A percentile compares a stretch with the other conserved stretches of the same genome.
phyloP scores from a whole-genome alignment of 2,797 vertebrate species.

The Enteromius anoplus region DNA sequence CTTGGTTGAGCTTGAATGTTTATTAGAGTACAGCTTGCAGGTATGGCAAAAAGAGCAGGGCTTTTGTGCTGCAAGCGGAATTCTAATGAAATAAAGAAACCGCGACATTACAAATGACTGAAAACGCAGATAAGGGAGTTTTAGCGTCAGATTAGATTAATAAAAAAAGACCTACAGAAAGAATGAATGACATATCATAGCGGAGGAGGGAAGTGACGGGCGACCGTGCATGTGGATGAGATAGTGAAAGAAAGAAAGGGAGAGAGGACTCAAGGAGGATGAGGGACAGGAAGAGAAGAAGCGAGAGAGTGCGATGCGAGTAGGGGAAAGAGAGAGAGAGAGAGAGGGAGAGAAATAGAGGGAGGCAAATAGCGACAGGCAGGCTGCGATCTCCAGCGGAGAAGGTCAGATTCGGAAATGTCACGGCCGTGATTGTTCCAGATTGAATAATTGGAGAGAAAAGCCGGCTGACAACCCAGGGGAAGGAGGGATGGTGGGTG shows the following conservation, averaged over 20 bases:
- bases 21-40: conserved; percentile 45
- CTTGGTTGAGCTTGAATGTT: conserved; percentile 41
- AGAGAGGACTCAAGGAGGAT: conserved; percentile 54
- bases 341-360: conserved; percentile 57
- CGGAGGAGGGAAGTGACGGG: conserved; percentile 49
- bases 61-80: conserved; percentile 15
- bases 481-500: conserved; percentile 53
- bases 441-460: conserved; percentile 80
- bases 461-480: conserved; percentile 64
- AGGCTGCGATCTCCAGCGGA: conserved; percentile 67
- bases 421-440: conserved; percentile 81
- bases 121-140: conserved; percentile 37
- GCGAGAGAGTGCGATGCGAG: conserved; percentile 9
- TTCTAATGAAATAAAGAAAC: conserved; percentile 46
- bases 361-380: conserved; percentile 62
- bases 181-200: conserved; percentile 50
- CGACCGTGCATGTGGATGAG: conserved; percentile 20
- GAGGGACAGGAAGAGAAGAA: conserved; percentile 46
- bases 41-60: conserved; percentile 36
- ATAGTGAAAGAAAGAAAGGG: conserved; percentile 40
- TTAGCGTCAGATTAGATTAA: conserved; percentile 47
- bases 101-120: conserved; percentile 39
- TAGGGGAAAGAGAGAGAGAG: conserved; percentile 28
- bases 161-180: conserved; percentile 43
- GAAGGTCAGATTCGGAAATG: conserved; percentile 84